Evolutionary conservation across 2,888 invertebrate genomes (phyloP), one percentile per base, ranked within the genome.

Genomic region (Ormia ochracea): DNA sequence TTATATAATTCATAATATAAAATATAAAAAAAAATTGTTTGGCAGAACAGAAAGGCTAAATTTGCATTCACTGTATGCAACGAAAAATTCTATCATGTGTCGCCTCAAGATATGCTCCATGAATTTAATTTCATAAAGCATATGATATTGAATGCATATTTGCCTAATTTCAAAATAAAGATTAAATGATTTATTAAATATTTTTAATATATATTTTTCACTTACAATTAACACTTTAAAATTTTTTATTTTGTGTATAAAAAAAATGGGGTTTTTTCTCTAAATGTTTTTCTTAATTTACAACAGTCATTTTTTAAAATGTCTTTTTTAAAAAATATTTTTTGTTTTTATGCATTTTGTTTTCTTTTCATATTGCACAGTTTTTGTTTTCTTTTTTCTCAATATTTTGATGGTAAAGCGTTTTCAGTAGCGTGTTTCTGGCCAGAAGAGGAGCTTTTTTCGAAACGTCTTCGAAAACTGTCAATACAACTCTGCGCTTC

Each of bases 281-380:
- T 4, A 31, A n/a, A 45, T 28, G 7, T 69, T 63, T 74, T 48
- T 52, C 66, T 79, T 80, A 73, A 17, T 58, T 76, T 68, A 77
- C 72, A 77, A 73, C 77, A 81, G 75, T 81, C 78, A 59, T 69
- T 78, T n/a, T n/a, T n/a, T 69, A 38, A 14, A 70, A 80, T 80
- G 59, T 75, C 52, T 59, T 59, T 69, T n/a, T n/a, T n/a, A n/a
- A 38, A 38, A 52, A 50, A 4, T 33, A 23, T 50, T 14, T 56
- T 28, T 54, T 36, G 23, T 43, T 14, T 33, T n/a, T n/a, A n/a
- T n/a, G n/a, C n/a, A n/a, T n/a, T n/a, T 58, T 50, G 4, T n/a
- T 50, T 65, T 68, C 9, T 21, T 69, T 66, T 59, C 65, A 70
- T 78, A 78, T 81, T 85, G 84, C 82, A 61, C 81, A 81, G 23